Evolutionary conservation across 2,888 invertebrate species (phyloP), one percentile per base, ranked within the genome.

Genomic region (Poecilus cupreus): DNA sequence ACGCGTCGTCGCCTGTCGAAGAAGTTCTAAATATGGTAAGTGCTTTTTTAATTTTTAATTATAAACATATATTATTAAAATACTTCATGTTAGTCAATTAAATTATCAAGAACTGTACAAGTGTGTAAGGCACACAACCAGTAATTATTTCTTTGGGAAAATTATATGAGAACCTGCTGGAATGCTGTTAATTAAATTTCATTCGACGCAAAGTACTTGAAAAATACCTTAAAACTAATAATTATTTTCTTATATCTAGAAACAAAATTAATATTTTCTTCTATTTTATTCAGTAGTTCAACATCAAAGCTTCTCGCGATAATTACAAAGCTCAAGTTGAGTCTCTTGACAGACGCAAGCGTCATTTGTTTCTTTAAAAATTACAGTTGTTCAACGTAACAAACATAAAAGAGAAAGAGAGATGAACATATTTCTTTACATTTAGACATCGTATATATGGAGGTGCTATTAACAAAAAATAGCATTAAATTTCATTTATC

Each of bases 241-340:
- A 57, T 24, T 57, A 57, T 57, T 57, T 57, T 57, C 57, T 22
- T 57, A 57, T 16, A 51, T 51, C 51, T 18, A 2, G 24, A 24
- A 57, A 57, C 57, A n/a, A 57, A 57, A 57, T 57, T 57, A 57
- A 57, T 57, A 57, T 57, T 57, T 57, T 57, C 57, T 24, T 57
- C 57, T 57, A 57, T 57, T 51, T 57, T 57, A 57, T 57, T 57
- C 24, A 57, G 22, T 24, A 57, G 43, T 43, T 43, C 57, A 57
- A 57, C 57, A 57, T 57, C 57, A 57, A 57, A 57, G 57, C 10
- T 10, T 26, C 8, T 6, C 4, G 57, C 57, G 57, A 57, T 57
- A 57, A 57, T 57, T 57, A 57, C 57, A 57, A 22, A 57, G n/a
- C 22, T 26, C 10, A 8, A 51, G 51, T 8, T 20, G 20, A 51